Percentiles rank a stretch among this genome's conserved stretches.
phyloP scores from a whole-genome alignment of 2,797 vertebrate species.

The Mus minutoides region DNA sequence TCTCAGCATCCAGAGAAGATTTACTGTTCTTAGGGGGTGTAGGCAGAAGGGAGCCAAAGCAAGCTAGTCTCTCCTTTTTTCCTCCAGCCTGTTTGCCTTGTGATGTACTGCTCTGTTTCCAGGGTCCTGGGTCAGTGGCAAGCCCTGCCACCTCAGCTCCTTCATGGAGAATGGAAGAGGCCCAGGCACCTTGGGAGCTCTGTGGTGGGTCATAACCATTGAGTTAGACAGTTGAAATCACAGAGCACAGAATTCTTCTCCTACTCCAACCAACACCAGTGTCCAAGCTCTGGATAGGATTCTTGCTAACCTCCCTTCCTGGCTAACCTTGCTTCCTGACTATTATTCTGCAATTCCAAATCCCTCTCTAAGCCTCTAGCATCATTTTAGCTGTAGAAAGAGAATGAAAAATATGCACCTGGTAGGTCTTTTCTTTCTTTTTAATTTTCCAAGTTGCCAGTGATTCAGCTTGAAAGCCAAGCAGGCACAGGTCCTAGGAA shows the following conservation, averaged over 20 bases:
- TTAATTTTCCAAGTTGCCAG: constrained; percentile 72
- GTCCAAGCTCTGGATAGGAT: constrained; percentile 52
- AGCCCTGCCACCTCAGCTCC: not conserved
- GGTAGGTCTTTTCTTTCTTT: constrained; percentile 27
- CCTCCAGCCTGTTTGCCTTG: not conserved
- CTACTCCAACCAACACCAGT: constrained; percentile 66
- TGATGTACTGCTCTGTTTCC: not conserved
- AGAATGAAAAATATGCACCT: constrained; percentile 59
- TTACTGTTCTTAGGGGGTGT: not conserved
- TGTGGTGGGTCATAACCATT: not conserved
- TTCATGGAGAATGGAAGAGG: not conserved
- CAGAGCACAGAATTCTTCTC: constrained; percentile 2
- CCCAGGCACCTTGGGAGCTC: not conserved
- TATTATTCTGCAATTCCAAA: constrained; percentile 71
- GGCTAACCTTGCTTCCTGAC: constrained; percentile 76
- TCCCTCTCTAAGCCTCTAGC: constrained; percentile 76
- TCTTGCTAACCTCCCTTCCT: constrained; percentile 79
- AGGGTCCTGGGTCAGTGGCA: not conserved
- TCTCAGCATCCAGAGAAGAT: not conserved
- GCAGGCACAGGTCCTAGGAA: constrained; percentile 80
- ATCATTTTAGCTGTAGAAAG: constrained; percentile 72
- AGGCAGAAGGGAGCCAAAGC: not conserved
- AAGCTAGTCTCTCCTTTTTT: not conserved
- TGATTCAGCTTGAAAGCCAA: constrained; percentile 73
- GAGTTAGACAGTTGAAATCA: not conserved